phyloP scores from a whole-genome alignment of 2,797 vertebrate species.

The Sciurus vulgaris region DNA sequence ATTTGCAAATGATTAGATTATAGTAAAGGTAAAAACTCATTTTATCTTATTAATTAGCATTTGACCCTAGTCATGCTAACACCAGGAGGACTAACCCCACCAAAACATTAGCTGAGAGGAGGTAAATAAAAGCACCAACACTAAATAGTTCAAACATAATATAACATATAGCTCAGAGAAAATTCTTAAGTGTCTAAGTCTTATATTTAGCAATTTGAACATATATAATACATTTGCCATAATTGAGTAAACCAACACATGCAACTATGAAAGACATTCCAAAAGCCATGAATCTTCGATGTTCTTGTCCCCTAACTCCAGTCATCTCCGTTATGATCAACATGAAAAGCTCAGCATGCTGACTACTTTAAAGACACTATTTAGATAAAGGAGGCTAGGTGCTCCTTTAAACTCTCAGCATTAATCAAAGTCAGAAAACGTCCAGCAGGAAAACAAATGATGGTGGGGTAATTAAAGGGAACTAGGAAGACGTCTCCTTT shows the following conservation, averaged over 20 bases:
- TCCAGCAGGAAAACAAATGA: background rate
- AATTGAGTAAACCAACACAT: background rate
- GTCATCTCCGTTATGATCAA: background rate
- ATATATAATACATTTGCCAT: background rate
- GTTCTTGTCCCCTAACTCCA: background rate
- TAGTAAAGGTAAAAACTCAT: slow-evolving; percentile 76
- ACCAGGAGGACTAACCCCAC: background rate
- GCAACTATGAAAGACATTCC: background rate
- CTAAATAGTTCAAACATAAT: slow-evolving; percentile 28
- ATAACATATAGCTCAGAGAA: background rate
- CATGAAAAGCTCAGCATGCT: background rate
- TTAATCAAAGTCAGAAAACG: slow-evolving; percentile 19
- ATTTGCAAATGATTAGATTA: slow-evolving; percentile 84
- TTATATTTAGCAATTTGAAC: background rate
- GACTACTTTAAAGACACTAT: background rate
- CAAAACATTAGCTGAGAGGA: background rate
- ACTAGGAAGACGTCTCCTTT: background rate
- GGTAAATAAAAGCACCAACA: slow-evolving; percentile 8
- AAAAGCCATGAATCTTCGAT: background rate
- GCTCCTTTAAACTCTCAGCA: slow-evolving; percentile 41
- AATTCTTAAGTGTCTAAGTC: slow-evolving; percentile 6
- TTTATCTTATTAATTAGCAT: slow-evolving; percentile 34
- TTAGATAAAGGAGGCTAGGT: background rate
- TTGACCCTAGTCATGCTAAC: slow-evolving; percentile 49
- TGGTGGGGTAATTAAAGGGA: background rate